These are phyloP conservation scores for Hypolimnas misippus DNA, from an alignment of 2,888 invertebrate species.

Conservation along the genomic window DNA sequence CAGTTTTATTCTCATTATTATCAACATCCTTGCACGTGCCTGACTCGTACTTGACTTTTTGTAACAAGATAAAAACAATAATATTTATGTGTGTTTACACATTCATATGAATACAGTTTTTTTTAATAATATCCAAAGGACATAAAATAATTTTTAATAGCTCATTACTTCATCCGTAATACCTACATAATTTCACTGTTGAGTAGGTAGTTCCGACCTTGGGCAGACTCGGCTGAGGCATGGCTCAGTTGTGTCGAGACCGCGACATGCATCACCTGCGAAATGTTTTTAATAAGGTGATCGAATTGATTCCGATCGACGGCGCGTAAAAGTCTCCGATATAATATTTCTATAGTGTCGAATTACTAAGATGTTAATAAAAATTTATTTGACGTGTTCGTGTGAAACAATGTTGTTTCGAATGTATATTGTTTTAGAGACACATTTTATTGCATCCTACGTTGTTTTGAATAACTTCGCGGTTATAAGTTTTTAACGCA, in stretches of 20 bases:
- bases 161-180: constrained; percentile 46
- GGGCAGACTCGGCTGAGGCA: constrained; percentile 44
- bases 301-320: constrained; percentile 23
- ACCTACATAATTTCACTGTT: constrained; percentile 57
- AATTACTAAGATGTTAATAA: neutral
- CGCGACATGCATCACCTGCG: constrained; percentile 79
- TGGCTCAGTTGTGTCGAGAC: constrained; percentile 64
- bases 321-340: constrained; percentile 10
- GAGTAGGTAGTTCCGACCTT: constrained; percentile 52
- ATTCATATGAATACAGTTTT: neutral
- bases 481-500: neutral
- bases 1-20: neutral
- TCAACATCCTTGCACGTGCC: neutral
- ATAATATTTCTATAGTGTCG: constrained; percentile 1
- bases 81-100: too few species aligned
- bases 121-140: constrained; percentile 12
- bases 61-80: too few species aligned
- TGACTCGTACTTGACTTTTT: neutral
- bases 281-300: constrained; percentile 73
- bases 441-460: neutral
- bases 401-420: neutral
- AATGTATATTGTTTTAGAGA: neutral
- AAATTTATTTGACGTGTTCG: neutral
- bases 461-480: neutral
- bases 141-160: constrained; percentile 15